Percentiles rank a stretch among this genome's conserved stretches.
Conservation (phyloP, 2,113 vertebrate genomes). For the Tragelaphus imberbis region DNA sequence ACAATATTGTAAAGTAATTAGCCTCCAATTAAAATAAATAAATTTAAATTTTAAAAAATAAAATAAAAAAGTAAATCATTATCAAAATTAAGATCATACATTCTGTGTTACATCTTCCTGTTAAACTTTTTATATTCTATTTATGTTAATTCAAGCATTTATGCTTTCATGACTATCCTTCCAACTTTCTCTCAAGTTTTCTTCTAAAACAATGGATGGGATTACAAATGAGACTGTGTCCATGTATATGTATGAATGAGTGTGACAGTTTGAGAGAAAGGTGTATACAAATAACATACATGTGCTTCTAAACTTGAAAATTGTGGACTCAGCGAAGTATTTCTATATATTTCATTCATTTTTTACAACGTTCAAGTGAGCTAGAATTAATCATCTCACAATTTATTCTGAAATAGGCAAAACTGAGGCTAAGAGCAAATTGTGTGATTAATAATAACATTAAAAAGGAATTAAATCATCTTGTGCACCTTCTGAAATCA, state of each 20-base stretch:
- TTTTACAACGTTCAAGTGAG: background rate
- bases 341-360: background rate
- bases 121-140: background rate
- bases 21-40: too few species aligned
- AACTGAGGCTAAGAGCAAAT: background rate
- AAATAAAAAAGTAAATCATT: background rate
- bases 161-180: background rate
- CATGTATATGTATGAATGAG: background rate
- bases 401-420: background rate
- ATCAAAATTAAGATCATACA: background rate
- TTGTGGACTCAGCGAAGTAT: background rate
- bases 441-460: background rate
- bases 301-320: background rate
- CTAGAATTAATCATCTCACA: background rate
- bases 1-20: too few species aligned
- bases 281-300: background rate
- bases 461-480: background rate
- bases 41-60: too few species aligned
- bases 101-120: background rate
- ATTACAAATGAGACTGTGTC: background rate
- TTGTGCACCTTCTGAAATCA: background rate
- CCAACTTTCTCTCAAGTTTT: background rate
- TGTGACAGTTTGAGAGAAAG: background rate
- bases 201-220: background rate
- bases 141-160: background rate